Percentiles rank a stretch among this genome's conserved stretches.
phyloP scores from a whole-genome alignment of 1,140 invertebrate genomes.

The Pseudomyrmex cubaensis region DNA sequence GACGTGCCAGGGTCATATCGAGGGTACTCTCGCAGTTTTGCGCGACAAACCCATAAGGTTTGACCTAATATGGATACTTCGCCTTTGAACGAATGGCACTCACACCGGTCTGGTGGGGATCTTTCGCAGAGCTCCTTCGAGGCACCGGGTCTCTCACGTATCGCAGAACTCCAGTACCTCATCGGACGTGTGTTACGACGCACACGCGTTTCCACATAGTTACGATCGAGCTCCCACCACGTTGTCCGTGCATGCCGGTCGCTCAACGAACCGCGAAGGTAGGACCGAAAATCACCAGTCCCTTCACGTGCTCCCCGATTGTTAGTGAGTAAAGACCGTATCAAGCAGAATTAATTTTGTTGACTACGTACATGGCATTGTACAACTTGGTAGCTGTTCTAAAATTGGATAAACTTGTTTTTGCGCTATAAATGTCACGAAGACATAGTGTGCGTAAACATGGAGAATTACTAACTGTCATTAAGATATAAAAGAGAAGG shows the following conservation, averaged over 20 bases:
- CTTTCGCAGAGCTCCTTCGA: constrained; percentile 71
- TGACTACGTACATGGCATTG: background rate
- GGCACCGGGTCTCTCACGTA: constrained; percentile 74
- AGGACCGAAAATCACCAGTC: constrained; percentile 30
- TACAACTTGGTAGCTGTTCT: constrained; percentile 13
- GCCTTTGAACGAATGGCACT: constrained; percentile 72
- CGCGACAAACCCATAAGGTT: constrained; percentile 83
- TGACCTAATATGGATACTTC: constrained; percentile 85
- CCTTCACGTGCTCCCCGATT: constrained; percentile 27
- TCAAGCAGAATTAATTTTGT: background rate
- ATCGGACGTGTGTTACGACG: constrained; percentile 81
- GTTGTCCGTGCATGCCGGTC: constrained; percentile 12
- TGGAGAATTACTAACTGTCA: no score
- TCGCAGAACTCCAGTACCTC: constrained; percentile 79
- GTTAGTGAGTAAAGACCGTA: constrained; percentile 16
- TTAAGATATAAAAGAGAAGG: background rate
- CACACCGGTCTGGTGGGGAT: constrained; percentile 69
- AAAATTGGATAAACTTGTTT: background rate
- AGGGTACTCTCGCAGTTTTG: constrained; percentile 71
- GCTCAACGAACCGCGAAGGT: constrained; percentile 31
- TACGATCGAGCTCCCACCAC: constrained; percentile 58
- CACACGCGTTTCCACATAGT: constrained; percentile 73
- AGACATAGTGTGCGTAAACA: background rate
- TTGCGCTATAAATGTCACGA: background rate
- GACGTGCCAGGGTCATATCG: constrained; percentile 68